phyloP scores from a whole-genome alignment of 2,113 vertebrate genomes.

The Podarcis raffonei region DNA sequence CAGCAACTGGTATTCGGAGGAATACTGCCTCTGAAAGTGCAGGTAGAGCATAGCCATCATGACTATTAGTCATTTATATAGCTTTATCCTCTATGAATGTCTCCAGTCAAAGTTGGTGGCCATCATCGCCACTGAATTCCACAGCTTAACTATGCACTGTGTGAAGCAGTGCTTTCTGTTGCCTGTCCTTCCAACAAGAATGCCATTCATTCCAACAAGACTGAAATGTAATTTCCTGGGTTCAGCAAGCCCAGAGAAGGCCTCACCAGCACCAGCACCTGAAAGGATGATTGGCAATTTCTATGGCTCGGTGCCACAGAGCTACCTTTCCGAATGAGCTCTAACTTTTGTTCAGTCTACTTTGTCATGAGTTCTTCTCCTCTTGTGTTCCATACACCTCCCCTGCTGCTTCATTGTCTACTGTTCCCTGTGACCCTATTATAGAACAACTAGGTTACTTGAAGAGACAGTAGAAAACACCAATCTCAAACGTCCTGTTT shows the following conservation, averaged over 20 bases:
- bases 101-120: background rate
- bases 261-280: background rate
- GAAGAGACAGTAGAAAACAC: background rate
- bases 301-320: background rate
- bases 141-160: no score
- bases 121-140: no score
- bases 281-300: background rate
- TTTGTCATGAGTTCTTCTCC: background rate
- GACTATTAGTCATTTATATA: no score
- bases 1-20: no score
- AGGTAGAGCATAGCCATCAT: no score
- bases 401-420: background rate
- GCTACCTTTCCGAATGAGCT: background rate
- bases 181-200: background rate
- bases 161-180: background rate
- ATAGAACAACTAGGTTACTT: background rate
- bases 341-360: background rate
- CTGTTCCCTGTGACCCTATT: background rate
- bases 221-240: background rate
- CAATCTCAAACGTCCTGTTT: background rate
- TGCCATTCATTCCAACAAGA: background rate
- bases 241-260: background rate
- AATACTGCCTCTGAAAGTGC: no score
- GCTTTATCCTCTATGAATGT: background rate
- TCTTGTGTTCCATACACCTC: background rate